phyloP scores from a whole-genome alignment of 2,113 vertebrate genomes.

The Corythaixoides concolor region DNA sequence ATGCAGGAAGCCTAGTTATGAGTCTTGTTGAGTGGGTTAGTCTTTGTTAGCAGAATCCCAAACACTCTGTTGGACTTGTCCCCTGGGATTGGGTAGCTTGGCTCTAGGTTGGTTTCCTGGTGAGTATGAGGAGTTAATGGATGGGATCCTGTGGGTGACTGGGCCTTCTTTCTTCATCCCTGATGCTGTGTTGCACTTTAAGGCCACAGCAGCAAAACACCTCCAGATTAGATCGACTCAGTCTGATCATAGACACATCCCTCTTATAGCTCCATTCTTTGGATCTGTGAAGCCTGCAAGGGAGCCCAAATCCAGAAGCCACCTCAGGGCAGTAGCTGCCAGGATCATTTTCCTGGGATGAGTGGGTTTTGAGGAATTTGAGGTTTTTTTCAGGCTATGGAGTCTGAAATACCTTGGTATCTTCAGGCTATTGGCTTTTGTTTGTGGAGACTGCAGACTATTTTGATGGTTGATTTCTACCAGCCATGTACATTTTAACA shows the following conservation, averaged over 20 bases:
- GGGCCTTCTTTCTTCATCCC: not conserved
- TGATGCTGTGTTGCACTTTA: not conserved
- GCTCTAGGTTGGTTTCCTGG: not conserved
- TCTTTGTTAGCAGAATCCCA: not conserved
- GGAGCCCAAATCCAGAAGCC: not conserved
- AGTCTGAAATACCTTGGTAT: not conserved
- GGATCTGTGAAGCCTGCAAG: not conserved
- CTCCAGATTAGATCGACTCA: not conserved
- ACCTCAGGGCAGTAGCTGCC: not conserved
- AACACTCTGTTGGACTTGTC: rapidly evolving
- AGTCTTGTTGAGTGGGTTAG: not conserved
- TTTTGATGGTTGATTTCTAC: not conserved
- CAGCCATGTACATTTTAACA: not conserved
- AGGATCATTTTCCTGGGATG: not conserved
- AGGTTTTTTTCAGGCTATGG: not conserved
- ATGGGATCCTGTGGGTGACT: not conserved
- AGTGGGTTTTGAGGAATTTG: not conserved
- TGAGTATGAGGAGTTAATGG: not conserved
- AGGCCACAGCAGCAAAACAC: rapidly evolving
- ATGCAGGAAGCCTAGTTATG: not conserved
- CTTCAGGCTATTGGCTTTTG: not conserved
- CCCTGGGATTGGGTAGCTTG: not conserved
- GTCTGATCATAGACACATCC: not conserved
- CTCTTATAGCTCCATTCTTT: not conserved
- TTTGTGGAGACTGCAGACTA: not conserved